A percentile compares a stretch with the other conserved stretches of the same genome.
Evolutionary conservation across 2,113 vertebrate genomes (phyloP).

Genomic region (Alouatta palliata): DNA sequence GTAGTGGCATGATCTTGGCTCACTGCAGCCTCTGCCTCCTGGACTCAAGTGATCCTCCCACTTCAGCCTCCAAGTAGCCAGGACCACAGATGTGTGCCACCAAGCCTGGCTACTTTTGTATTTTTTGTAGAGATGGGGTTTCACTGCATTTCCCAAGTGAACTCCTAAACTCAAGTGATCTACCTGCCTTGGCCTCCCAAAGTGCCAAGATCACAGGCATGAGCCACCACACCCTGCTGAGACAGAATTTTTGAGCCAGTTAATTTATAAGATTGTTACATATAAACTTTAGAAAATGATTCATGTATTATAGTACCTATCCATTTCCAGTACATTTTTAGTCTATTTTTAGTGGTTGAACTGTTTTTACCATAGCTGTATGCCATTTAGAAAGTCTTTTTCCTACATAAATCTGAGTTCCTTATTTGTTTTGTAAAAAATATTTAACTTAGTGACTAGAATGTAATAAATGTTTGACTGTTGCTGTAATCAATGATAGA

Average conservation of each 20-base stretch:
- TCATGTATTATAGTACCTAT: background rate
- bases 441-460: conserved; percentile 5
- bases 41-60: too few species aligned
- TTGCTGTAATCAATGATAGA: background rate
- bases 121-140: too few species aligned
- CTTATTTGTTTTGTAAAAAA: conserved; percentile 26
- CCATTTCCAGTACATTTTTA: background rate
- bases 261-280: conserved; percentile 26
- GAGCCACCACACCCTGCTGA: background rate
- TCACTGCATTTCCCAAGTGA: too few species aligned
- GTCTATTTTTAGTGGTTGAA: background rate
- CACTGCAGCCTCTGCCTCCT: too few species aligned
- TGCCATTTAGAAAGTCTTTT: background rate
- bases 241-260: background rate
- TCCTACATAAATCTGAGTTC: background rate
- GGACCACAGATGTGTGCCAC: too few species aligned
- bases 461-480: background rate
- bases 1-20: too few species aligned
- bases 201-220: too few species aligned
- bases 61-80: too few species aligned
- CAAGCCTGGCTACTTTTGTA: too few species aligned
- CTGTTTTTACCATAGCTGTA: background rate
- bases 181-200: too few species aligned
- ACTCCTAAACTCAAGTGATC: too few species aligned
- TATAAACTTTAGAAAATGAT: background rate